Percentiles rank a stretch among this genome's conserved stretches.
Conservation (phyloP, 2,797 vertebrate species). For the Australoheros facetus region DNA sequence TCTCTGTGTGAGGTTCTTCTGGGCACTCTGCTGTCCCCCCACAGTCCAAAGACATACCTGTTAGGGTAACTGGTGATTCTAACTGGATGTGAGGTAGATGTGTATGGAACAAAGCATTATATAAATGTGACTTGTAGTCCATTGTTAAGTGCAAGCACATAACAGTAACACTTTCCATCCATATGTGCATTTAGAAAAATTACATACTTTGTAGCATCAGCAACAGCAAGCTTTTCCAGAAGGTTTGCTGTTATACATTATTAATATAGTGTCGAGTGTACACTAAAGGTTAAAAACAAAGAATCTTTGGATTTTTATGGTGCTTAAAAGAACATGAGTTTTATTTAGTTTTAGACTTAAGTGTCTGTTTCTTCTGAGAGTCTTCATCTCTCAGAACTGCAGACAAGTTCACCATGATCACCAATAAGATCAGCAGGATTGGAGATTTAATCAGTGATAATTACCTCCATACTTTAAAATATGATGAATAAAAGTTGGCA, state of each 20-base stretch:
- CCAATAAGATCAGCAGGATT: neutral
- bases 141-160: neutral
- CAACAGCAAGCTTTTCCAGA: no score
- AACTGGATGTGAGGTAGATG: neutral
- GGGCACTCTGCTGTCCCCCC: neutral
- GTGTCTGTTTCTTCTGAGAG: no score
- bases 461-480: neutral
- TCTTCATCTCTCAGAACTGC: neutral
- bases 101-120: neutral
- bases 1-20: neutral
- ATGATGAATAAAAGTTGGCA: no score
- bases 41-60: fast-evolving
- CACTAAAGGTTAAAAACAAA: no score
- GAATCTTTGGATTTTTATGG: no score
- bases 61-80: neutral
- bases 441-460: neutral
- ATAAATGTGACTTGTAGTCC: fast-evolving
- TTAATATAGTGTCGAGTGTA: no score
- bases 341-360: no score
- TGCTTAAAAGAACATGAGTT: no score
- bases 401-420: neutral
- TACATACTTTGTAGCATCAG: no score
- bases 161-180: neutral
- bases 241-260: no score
- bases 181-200: no score